These are phyloP conservation scores for Spatula versicolor DNA, from an alignment of 2,797 vertebrate species.

Conservation along the genomic window DNA sequence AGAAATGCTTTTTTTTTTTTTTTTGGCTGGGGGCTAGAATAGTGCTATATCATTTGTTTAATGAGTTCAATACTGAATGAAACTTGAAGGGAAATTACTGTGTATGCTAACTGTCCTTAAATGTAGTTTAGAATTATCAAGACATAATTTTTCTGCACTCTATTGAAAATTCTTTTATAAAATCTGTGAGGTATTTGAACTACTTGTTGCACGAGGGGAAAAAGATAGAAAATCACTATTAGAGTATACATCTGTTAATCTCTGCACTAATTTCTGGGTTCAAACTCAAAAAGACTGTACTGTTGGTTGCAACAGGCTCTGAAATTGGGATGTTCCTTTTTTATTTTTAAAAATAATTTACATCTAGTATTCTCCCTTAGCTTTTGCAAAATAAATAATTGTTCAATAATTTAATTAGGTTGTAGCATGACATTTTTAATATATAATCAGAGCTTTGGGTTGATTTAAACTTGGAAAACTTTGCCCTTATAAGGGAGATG, in stretches of 20 bases:
- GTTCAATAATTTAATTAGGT: not conserved
- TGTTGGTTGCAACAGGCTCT: not conserved
- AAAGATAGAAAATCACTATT: not conserved
- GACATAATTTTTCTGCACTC: not conserved
- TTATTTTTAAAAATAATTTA: not conserved
- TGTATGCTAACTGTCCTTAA: not conserved
- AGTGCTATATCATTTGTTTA: not conserved
- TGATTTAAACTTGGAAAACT: constrained; percentile 15
- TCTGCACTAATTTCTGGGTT: not conserved
- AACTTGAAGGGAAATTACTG: not conserved
- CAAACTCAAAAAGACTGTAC: not conserved
- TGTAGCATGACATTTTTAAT: not conserved
- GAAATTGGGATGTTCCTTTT: not conserved
- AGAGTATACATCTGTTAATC: not conserved
- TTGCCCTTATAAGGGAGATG: constrained; percentile 33
- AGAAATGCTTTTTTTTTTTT: not conserved
- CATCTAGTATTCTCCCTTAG: too few species aligned
- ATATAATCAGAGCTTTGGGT: not conserved
- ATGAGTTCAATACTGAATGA: not conserved
- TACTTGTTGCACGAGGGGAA: not conserved
- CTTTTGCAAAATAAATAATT: not conserved
- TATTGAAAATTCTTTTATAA: not conserved
- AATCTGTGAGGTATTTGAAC: not conserved
- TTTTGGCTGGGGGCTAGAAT: not conserved
- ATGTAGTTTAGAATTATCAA: not conserved